These are phyloP conservation scores for Masnerella sp. DNA, from an alignment of 2,888 invertebrate genomes.

Conservation along the genomic window DNA sequence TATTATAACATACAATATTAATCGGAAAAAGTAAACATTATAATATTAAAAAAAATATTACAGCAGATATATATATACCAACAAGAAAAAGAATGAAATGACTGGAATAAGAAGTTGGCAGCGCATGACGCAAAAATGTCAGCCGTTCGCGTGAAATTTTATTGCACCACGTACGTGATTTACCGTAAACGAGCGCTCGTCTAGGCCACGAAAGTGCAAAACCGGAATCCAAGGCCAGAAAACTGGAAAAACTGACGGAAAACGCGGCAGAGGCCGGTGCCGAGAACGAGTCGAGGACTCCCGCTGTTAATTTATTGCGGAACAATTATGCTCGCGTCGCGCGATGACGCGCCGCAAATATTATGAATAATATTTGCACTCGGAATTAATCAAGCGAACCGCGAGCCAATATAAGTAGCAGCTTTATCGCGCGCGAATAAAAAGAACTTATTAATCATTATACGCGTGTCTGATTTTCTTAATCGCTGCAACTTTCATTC, in stretches of 20 bases:
- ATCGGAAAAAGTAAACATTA: too few species aligned
- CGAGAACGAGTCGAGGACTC: constrained; percentile 41
- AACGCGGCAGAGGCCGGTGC: constrained; percentile 31
- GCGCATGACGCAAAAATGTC: too few species aligned
- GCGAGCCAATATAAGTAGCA: not conserved
- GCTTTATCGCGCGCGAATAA: constrained; percentile 7
- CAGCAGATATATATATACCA: too few species aligned
- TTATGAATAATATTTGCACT: constrained; percentile 45
- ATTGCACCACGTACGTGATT: constrained; percentile 28
- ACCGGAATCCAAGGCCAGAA: constrained; percentile 51
- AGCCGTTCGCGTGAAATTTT: constrained; percentile 12
- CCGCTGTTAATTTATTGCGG: constrained; percentile 48
- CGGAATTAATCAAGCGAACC: constrained; percentile 25
- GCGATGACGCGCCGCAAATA: constrained; percentile 41
- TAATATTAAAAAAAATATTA: too few species aligned
- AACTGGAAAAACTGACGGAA: constrained; percentile 44
- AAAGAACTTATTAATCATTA: constrained; percentile 28
- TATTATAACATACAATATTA: too few species aligned
- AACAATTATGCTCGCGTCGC: constrained; percentile 42
- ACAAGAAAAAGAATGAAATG: too few species aligned
- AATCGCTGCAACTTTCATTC: constrained; percentile 38
- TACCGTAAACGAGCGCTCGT: constrained; percentile 25
- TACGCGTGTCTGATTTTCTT: constrained; percentile 40
- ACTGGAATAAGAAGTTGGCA: too few species aligned
- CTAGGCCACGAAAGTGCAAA: constrained; percentile 36